Evolutionary conservation across 2,888 invertebrate genomes (phyloP).

Genomic region (Andrena bucephala): DNA sequence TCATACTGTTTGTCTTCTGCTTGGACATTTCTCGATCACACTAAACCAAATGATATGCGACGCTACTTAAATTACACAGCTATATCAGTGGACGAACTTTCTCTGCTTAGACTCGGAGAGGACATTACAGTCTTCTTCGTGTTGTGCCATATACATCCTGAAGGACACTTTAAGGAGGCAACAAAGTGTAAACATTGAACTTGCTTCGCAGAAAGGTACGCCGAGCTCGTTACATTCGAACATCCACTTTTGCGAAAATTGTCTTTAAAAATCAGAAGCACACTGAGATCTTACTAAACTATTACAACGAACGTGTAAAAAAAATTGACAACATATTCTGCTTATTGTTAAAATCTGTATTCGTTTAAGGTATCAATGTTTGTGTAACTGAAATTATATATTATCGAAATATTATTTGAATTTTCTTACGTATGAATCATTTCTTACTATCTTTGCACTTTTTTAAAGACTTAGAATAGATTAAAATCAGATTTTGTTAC

Average conservation of each 20-base stretch:
- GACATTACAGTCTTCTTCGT: neutral
- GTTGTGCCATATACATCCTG: neutral
- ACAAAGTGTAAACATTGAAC: slow-evolving; percentile 5
- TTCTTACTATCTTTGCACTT: neutral
- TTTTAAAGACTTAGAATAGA: neutral
- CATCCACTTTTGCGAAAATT: no score
- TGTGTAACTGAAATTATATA: neutral
- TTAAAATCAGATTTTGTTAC: neutral
- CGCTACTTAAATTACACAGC: neutral
- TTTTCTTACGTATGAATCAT: neutral
- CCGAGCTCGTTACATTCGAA: neutral
- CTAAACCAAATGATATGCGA: neutral
- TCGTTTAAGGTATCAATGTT: neutral
- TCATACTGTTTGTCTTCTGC: slow-evolving; percentile 13
- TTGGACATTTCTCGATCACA: slow-evolving; percentile 41
- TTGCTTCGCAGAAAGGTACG: neutral
- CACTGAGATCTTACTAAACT: neutral
- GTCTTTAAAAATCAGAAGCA: neutral
- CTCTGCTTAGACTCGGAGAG: neutral
- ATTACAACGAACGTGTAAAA: neutral
- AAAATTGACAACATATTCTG: neutral
- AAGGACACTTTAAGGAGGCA: slow-evolving; percentile 38
- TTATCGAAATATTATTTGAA: neutral
- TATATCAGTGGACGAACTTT: neutral
- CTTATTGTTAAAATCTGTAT: neutral